phyloP scores from a whole-genome alignment of 2,113 vertebrate species.

The Uria lomvia region DNA sequence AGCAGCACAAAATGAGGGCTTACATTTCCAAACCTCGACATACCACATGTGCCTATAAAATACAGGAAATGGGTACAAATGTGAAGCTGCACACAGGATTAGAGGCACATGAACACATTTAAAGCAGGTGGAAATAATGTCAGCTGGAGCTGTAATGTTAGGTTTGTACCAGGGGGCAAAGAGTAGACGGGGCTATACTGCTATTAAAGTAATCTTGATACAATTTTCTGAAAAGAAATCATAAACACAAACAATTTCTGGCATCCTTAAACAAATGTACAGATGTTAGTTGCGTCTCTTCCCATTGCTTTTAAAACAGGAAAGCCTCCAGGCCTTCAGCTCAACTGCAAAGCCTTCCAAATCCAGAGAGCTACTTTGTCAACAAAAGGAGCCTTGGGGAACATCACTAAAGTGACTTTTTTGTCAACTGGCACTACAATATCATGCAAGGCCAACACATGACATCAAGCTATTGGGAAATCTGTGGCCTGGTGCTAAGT shows the following conservation, averaged over 20 bases:
- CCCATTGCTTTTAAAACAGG: neutral
- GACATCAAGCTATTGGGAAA: neutral
- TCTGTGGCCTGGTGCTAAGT: neutral
- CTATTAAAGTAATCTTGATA: neutral
- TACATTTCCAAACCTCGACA: conserved; percentile 50
- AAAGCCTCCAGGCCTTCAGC: conserved; percentile 17
- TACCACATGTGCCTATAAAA: conserved; percentile 70
- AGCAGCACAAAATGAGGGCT: conserved; percentile 36
- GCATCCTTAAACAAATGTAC: neutral
- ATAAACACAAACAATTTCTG: conserved; percentile 28
- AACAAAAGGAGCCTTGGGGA: conserved; percentile 4
- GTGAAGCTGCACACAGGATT: conserved; percentile 64
- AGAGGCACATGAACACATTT: conserved; percentile 67
- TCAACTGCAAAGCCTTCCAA: conserved; percentile 23
- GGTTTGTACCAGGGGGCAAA: conserved; percentile 43
- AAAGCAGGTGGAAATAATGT: conserved; percentile 64
- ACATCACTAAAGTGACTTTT: neutral
- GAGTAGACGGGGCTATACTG: neutral
- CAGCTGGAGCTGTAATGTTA: conserved; percentile 29
- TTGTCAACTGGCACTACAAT: neutral
- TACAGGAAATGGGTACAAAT: conserved; percentile 69
- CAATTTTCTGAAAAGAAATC: conserved; percentile 4
- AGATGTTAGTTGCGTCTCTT: conserved; percentile 28
- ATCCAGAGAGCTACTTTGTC: conserved; percentile 18
- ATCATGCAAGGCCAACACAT: neutral